These are phyloP conservation scores for Limnephilus rhombicus DNA, from an alignment of 2,888 invertebrate species.

Conservation along the genomic window DNA sequence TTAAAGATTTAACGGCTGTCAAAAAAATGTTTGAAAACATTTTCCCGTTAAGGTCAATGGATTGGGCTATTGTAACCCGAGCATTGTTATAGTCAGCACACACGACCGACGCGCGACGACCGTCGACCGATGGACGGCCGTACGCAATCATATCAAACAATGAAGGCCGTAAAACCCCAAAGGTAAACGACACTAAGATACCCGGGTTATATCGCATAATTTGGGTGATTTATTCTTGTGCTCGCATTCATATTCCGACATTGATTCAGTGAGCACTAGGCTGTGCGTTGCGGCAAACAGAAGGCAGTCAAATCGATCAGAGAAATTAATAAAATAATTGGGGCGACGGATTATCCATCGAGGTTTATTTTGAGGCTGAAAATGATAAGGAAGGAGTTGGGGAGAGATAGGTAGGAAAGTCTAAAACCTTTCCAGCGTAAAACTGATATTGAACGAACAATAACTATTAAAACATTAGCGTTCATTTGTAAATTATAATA, in stretches of 20 bases:
- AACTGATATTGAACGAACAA: too few species aligned
- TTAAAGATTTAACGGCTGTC: background rate
- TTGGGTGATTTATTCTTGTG: constrained; percentile 46
- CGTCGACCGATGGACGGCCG: constrained; percentile 1
- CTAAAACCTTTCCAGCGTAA: too few species aligned
- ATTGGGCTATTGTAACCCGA: background rate
- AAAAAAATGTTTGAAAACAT: constrained; percentile 1
- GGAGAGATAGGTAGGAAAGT: too few species aligned
- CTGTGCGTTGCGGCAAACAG: background rate
- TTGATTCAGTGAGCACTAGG: background rate
- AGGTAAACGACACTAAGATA: constrained; percentile 48
- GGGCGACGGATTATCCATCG: too few species aligned
- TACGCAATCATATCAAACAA: constrained; percentile 45
- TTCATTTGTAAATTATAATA: too few species aligned
- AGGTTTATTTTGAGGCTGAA: too few species aligned
- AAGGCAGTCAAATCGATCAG: too few species aligned
- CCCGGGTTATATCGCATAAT: constrained; percentile 41
- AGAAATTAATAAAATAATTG: background rate
- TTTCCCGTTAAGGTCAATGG: constrained; percentile 23
- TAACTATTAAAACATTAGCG: too few species aligned
- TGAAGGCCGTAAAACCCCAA: constrained; percentile 29
- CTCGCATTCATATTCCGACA: constrained; percentile 53
- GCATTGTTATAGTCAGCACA: background rate
- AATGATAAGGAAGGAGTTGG: too few species aligned
- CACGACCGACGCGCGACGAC: background rate